phyloP scores from a whole-genome alignment of 2,113 vertebrate genomes.

The Pavo muticus region DNA sequence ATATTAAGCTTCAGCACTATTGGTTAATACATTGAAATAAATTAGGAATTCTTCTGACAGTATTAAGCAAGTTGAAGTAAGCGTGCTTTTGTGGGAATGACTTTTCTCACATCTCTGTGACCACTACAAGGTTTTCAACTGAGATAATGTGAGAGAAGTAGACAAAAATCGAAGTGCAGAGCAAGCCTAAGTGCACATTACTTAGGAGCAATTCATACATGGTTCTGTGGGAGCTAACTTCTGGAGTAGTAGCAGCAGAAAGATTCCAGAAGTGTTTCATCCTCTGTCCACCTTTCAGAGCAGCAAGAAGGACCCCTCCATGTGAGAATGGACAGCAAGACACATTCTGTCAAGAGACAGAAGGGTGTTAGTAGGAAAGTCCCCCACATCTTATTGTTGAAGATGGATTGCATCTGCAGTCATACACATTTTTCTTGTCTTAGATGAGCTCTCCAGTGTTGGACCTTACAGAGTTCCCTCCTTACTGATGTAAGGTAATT shows the following conservation, averaged over 20 bases:
- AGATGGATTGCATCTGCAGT: neutral
- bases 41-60: neutral
- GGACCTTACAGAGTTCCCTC: neutral
- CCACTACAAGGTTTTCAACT: neutral
- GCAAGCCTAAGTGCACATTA: neutral
- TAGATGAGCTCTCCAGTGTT: neutral
- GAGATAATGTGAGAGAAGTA: neutral
- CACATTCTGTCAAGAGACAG: neutral
- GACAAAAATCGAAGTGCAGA: neutral
- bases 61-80: neutral
- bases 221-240: neutral
- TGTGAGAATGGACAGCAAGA: neutral
- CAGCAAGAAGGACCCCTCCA: neutral
- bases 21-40: slow-evolving; percentile 16
- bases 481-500: neutral
- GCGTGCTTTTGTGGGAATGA: neutral
- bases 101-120: neutral
- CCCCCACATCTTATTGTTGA: neutral
- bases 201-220: neutral
- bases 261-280: neutral
- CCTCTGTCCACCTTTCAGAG: neutral
- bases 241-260: neutral
- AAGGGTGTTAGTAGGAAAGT: neutral
- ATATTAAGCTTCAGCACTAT: neutral
- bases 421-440: neutral